Conservation (phyloP, 2,797 vertebrate genomes). For the Gallinago stenura region DNA sequence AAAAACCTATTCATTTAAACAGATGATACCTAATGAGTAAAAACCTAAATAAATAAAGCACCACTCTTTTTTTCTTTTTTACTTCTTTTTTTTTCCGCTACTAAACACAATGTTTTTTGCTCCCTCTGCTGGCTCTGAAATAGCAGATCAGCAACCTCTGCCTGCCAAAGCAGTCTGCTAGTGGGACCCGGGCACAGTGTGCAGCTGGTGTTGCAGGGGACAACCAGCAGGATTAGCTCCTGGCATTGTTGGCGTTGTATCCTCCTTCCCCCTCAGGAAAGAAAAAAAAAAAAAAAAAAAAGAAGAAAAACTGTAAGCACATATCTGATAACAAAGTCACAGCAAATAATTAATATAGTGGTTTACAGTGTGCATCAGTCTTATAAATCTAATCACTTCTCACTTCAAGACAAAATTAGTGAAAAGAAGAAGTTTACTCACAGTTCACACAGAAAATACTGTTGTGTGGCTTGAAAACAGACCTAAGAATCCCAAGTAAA, state of each 20-base stretch:
- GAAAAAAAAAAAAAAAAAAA: too few species aligned
- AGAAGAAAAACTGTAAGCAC: background rate
- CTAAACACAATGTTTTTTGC: constrained; percentile 46
- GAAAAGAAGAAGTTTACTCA: background rate
- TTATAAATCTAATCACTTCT: constrained; percentile 16
- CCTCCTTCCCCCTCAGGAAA: background rate
- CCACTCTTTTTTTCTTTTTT: background rate
- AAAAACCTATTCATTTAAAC: background rate
- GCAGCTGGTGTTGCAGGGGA: background rate
- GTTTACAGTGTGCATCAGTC: background rate
- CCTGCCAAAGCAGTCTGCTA: background rate
- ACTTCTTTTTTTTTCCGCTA: background rate
- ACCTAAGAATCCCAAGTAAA: background rate
- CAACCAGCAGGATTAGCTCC: background rate
- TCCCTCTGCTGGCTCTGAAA: constrained; percentile 61
- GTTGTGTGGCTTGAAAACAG: background rate
- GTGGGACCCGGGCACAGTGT: background rate
- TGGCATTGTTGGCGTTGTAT: background rate
- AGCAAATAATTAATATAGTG: background rate
- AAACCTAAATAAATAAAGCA: background rate
- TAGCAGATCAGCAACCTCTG: background rate
- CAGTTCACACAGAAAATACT: background rate
- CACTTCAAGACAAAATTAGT: background rate
- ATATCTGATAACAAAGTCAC: background rate
- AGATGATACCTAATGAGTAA: background rate